Evolutionary conservation across 2,797 vertebrate species (phyloP), one percentile per base, ranked within the genome.

Genomic region (Acropternis orthonyx): DNA sequence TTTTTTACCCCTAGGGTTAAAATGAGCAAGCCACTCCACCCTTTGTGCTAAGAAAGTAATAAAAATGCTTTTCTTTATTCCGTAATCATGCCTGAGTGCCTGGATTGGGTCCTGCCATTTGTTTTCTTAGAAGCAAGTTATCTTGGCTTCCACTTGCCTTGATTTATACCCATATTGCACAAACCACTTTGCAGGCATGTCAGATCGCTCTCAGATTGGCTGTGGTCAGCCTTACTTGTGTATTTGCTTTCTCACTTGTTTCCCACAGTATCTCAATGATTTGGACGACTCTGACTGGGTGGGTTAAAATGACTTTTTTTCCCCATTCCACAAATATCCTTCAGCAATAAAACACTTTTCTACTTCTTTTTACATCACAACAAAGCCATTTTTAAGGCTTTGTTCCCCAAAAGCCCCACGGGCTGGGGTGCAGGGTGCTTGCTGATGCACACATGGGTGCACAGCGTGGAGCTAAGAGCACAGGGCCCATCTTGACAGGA

Each of bases 391-490:
- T 83, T 54, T 54, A 46, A 75, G 49, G 32, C 14, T 75, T 65
- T 55, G 7, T 65, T 56, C 37, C 44, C 15, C 28, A 59, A 28
- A 39, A 26, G 7, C 1, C 9, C 37, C 22, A 17, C 0, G 10
- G 75, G 32, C 27, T 1, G 7, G 30, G 24, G 10, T 27, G 52
- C 49, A 69, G 75, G 55, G 24, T 27, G 44, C 85, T 74, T 32
- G 61, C 62, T 80, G 77, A 28, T 46, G 46, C 5, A 3, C 30
- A 34, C 26, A 24, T 1, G 12, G 34, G 37, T 1, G 1, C 36
- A 2, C 34, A 73, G 63, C 4, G 0, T 37, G 76, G 27, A 76
- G 78, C 52, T 0, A 1, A 61, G 54, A 0, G 1, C 1, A 0
- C 0, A 1, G 32, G 34, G 34, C 22, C 51, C 10, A 0, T 69